These are phyloP conservation scores for Macrosiphum euphorbiae DNA, from an alignment of 2,888 invertebrate species.

Conservation along the genomic window DNA sequence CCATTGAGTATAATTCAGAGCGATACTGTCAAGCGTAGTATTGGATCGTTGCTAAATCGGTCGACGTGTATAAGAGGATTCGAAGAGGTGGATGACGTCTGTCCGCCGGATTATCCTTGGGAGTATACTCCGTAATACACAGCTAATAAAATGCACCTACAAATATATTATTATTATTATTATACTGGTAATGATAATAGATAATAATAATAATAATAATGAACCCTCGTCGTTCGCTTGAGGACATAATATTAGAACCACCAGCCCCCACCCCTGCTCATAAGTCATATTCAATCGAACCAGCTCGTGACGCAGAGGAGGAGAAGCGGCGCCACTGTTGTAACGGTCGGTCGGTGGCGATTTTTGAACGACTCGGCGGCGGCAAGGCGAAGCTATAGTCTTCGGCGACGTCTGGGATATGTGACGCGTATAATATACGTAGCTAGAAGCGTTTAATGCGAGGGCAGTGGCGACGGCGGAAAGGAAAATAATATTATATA, in stretches of 20 bases:
- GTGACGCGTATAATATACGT: neutral
- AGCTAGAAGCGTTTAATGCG: constrained; percentile 6
- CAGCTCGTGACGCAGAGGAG: neutral
- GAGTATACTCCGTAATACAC: neutral
- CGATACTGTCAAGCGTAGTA: too few species aligned
- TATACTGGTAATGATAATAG: neutral
- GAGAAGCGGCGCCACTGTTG: neutral
- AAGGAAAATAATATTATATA: neutral
- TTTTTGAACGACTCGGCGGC: constrained; percentile 35
- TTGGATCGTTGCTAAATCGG: neutral
- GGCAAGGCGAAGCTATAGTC: constrained; percentile 1
- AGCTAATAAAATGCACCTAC: neutral
- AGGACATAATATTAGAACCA: neutral
- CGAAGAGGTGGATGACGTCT: neutral
- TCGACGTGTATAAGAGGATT: neutral
- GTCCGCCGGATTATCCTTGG: neutral
- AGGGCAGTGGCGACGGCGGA: neutral
- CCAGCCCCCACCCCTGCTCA: neutral
- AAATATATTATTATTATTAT: neutral
- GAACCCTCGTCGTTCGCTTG: neutral
- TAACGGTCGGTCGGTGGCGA: constrained; percentile 12
- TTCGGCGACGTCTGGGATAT: neutral
- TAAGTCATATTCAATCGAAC: neutral
- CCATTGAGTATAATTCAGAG: neutral
- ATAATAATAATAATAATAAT: neutral